Evolutionary conservation across 2,113 vertebrate genomes (phyloP), one percentile per base, ranked within the genome.

Genomic region (Zosterops borbonicus): DNA sequence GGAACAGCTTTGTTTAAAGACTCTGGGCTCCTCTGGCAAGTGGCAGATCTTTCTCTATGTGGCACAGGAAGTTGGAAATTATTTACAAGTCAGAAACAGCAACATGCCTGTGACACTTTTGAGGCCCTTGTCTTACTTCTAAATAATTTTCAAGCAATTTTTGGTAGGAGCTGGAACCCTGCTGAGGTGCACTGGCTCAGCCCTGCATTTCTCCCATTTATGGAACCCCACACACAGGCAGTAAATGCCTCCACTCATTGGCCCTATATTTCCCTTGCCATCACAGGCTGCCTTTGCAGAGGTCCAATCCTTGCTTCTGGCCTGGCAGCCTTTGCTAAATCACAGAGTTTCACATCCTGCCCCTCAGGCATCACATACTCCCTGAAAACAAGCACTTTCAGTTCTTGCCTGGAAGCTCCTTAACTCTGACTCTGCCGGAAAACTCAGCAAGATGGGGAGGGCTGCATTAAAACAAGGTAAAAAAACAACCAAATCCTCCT

Each of bases 61-160:
- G 64, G 35, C 64, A 78, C 35, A 39, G 28, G 68, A 47, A 91
- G 52, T 71, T 75, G 9, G 15, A 50, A 78, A 33, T 56, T 3
- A 89, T 94, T 87, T 90, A 67, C 55, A 71, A 81, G 64, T 50
- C 64, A 94, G 83, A 42, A 93, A 90, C 33, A 71, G 22, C 71
- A 75, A 71, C 80, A 83, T n/a, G 79, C 83, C 90, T 83, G 68
- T 13, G 11, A 81, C 83, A 90, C 50, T 93, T 95, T 9, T 78
- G 76, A 83, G 46, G 53, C 44, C 49, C 42, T 14, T 63, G 41
- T 41, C 39, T 37, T 70, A 74, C 39, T 42, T 74, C 86, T 93
- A 92, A 87, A 79, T 91, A 4, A 91, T 87, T 94, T 93, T 89
- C 56, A 93, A 86, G 86, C 55, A 59, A 52, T 89, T 81, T 90